These are phyloP conservation scores for Drosophila sp. DNA, from an alignment of 1,140 invertebrate genomes.

Conservation along the genomic window DNA sequence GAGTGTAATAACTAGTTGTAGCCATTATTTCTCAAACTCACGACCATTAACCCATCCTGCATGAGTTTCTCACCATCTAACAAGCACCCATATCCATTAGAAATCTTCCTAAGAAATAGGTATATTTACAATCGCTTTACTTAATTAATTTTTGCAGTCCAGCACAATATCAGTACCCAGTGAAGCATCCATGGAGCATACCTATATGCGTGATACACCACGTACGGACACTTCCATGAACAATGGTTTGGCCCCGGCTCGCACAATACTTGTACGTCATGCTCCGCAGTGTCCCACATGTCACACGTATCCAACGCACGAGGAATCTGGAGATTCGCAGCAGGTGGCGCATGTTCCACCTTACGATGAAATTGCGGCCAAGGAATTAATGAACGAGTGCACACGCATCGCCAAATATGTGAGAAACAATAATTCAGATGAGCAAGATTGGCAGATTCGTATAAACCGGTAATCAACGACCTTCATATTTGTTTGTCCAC, in stretches of 20 bases:
- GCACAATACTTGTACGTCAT: constrained; percentile 74
- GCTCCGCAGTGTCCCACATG: constrained; percentile 80
- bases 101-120: not conserved
- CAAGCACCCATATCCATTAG: not conserved
- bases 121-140: not conserved
- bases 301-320: constrained; percentile 72
- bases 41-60: constrained; percentile 18
- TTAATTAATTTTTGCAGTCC: constrained; percentile 39
- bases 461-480: constrained; percentile 87
- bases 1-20: constrained; percentile 64
- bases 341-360: constrained; percentile 81
- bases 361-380: constrained; percentile 88
- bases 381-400: constrained; percentile 90
- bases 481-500: not conserved
- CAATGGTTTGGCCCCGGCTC: constrained; percentile 65
- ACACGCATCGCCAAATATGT: constrained; percentile 88
- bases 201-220: constrained; percentile 71
- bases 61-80: constrained; percentile 18
- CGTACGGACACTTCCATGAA: constrained; percentile 41
- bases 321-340: constrained; percentile 61
- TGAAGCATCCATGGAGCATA: constrained; percentile 79
- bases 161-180: constrained; percentile 71
- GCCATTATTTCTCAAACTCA: not conserved
- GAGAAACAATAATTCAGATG: constrained; percentile 86
- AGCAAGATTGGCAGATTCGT: constrained; percentile 90